Conservation (phyloP, 64 coral and sea anemone genomes). For the Actinia tenebrosa region DNA sequence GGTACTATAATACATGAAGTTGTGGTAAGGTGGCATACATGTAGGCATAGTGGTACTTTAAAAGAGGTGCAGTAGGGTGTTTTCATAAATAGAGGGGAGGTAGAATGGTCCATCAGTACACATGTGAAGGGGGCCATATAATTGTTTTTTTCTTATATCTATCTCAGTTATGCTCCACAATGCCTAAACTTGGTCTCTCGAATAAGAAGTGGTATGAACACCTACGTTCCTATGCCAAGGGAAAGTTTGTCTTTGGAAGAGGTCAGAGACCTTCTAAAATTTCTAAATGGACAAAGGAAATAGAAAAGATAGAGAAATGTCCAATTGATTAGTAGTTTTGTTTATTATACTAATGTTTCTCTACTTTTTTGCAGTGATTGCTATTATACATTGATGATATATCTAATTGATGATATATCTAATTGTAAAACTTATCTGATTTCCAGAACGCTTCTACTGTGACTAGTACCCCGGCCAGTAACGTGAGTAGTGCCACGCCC, state of each 20-base stretch:
- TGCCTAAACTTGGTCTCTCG: not conserved
- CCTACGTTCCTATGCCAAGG: not conserved
- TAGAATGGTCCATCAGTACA: no score
- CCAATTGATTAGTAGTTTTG: not conserved
- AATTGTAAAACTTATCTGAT: not conserved
- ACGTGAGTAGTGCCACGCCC: not conserved
- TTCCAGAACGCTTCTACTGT: not conserved
- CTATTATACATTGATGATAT: no score
- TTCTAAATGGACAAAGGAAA: conserved; percentile 3
- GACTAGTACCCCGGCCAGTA: not conserved
- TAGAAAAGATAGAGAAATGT: conserved; percentile 13
- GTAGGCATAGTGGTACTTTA: no score
- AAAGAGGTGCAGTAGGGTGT: no score
- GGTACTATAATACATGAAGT: no score
- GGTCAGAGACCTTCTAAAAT: not conserved
- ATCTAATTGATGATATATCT: no score
- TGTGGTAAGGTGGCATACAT: no score
- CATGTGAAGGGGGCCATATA: no score
- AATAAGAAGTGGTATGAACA: not conserved
- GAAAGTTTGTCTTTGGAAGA: conserved; percentile 6
- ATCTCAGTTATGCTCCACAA: not conserved
- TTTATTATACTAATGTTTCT: no score
- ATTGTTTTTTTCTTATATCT: no score
- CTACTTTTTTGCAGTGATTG: no score
- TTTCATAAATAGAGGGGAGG: no score